Evolutionary conservation across 2,888 invertebrate species (phyloP).

Genomic region (Drosophila fungiperda): DNA sequence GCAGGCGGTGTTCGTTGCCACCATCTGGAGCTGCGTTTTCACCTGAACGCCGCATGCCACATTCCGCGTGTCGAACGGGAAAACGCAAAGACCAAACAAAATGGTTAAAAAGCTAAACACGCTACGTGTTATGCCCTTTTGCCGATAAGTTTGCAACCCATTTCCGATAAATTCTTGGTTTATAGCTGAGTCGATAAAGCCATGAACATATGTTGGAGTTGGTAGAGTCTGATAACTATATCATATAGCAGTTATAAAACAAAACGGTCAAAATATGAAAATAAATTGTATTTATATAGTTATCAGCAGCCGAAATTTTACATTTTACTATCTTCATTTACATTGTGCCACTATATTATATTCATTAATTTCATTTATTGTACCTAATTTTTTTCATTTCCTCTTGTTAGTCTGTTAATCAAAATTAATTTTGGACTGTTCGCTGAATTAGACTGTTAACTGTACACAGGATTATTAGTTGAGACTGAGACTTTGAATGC

Average conservation of each 20-base stretch:
- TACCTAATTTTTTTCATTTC: neutral
- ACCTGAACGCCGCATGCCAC: slow-evolving; percentile 46
- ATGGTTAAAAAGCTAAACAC: slow-evolving; percentile 78
- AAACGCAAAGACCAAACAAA: slow-evolving; percentile 71
- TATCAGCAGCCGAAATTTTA: neutral
- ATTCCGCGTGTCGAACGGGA: slow-evolving; percentile 47
- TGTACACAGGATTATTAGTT: neutral
- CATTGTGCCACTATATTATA: neutral
- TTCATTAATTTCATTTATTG: neutral
- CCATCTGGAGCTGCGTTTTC: slow-evolving; percentile 48
- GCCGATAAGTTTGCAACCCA: neutral
- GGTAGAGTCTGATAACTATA: neutral
- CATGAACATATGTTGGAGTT: neutral
- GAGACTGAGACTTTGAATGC: slow-evolving; percentile 13
- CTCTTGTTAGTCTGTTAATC: neutral
- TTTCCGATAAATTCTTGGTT: neutral
- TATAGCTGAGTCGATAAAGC: neutral
- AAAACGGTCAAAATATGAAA: too few species aligned
- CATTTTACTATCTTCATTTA: neutral
- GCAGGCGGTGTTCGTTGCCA: slow-evolving; percentile 36
- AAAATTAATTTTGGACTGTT: neutral
- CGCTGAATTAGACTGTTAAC: neutral
- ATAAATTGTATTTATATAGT: neutral
- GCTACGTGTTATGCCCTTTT: neutral
- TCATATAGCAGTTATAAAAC: too few species aligned